Base-by-base conservation (phyloP, 1,140 invertebrate genomes). In the Pollicipes pollicipes region DNA sequence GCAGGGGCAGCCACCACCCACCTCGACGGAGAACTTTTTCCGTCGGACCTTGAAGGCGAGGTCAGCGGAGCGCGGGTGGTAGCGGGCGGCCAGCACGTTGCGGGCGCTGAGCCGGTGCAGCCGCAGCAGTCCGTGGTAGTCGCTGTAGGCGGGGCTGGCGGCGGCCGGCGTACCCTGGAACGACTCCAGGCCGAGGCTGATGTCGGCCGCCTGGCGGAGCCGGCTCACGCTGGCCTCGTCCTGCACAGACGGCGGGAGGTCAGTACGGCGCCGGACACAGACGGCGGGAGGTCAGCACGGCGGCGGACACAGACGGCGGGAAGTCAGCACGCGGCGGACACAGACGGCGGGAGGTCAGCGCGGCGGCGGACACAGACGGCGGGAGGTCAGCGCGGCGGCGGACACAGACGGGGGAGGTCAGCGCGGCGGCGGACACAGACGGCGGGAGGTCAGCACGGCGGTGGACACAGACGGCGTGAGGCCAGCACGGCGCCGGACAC, bases 11-110 rank as follows among this genome's bases (percentile, higher is more conserved):
- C 37, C 69, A 45, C 28, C 28, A 74, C 74, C 78, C 75, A 85
- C 84, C 79, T 92, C 90, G 74, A 95, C 90, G 3, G 86, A 78
- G 77, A 95, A 91, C 79, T 88, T 90, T 80, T 91, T 92, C 75
- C 90, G 84, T 69, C 87, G 84, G 68, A 93, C 78, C 80, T 92
- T 93, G 76, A 93, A 95, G 24, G 86, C 90, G 74, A 91, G 82
- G 81, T 94, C 91, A 29, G 86, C 81, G 68, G 86, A 87, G 67
- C 90, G 87, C 21, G 89, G n/a, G n/a, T n/a, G 87, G 78, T 87
- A 84, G 76, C 86, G 87, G 3, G 85, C 84, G 29, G 84, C 83
- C 24, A 93, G 78, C 8, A 86, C 86, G 79, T 91, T 90, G 3
- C 92, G 80, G 10, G 88, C 83, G 26, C 87, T 84, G 72, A 93